These are phyloP conservation scores for Hylaeus volcanicus DNA, from an alignment of 1,140 invertebrate genomes.

Conservation along the genomic window DNA sequence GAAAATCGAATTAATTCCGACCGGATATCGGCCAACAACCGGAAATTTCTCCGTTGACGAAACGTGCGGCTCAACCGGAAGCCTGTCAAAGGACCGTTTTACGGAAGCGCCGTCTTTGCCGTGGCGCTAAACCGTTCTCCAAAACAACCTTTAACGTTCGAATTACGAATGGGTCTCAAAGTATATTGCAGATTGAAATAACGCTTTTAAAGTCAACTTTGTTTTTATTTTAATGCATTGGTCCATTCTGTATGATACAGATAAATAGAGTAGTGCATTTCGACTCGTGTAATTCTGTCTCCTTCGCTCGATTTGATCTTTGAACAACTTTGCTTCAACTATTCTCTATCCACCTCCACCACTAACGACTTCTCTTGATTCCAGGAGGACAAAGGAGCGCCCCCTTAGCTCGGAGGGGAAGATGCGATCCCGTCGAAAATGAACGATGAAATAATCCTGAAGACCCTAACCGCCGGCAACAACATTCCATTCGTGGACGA, in stretches of 20 bases:
- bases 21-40: slow-evolving; percentile 61
- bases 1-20: slow-evolving; percentile 59
- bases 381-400: neutral
- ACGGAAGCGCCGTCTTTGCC: slow-evolving; percentile 12
- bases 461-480: slow-evolving; percentile 37
- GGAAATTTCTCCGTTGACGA: slow-evolving; percentile 44
- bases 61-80: slow-evolving; percentile 45
- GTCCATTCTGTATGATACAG: too few relatives aligned
- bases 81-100: slow-evolving; percentile 24
- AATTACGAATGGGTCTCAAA: neutral
- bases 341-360: too few relatives aligned
- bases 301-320: too few relatives aligned
- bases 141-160: neutral
- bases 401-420: neutral
- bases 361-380: neutral
- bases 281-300: too few relatives aligned
- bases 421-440: slow-evolving; percentile 46
- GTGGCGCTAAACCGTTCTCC: neutral
- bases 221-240: too few relatives aligned
- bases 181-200: too few relatives aligned
- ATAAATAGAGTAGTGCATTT: too few relatives aligned
- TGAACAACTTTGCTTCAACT: too few relatives aligned
- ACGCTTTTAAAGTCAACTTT: too few relatives aligned
- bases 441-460: slow-evolving; percentile 61
- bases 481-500: slow-evolving; percentile 61